Evolutionary conservation across 2,888 invertebrate species (phyloP).

Genomic region (Mesodorylaimus sp.): DNA sequence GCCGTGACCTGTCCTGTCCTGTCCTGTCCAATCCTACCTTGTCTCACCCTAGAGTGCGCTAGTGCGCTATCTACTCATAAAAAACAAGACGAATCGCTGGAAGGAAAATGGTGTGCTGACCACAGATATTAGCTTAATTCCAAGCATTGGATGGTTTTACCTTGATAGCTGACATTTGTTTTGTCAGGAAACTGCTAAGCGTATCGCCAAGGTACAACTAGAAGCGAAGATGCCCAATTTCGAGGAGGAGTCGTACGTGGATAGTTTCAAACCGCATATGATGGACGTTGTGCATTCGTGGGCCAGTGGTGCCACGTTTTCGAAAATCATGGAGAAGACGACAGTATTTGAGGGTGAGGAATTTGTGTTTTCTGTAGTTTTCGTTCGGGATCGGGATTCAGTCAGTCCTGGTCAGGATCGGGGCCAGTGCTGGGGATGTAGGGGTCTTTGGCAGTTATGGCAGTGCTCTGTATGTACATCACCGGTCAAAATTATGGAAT

Average conservation of each 20-base stretch:
- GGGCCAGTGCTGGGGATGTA: too few species aligned
- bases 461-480: too few species aligned
- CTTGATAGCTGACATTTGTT: constrained; percentile 5
- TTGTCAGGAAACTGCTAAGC: constrained; percentile 61
- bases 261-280: constrained; percentile 73
- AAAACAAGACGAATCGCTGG: background rate
- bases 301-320: constrained; percentile 78
- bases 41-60: background rate
- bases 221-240: constrained; percentile 41
- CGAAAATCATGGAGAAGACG: constrained; percentile 82
- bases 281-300: constrained; percentile 94
- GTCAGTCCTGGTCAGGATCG: too few species aligned
- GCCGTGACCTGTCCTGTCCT: too few species aligned
- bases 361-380: background rate
- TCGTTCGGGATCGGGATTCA: background rate
- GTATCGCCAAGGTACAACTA: constrained; percentile 65
- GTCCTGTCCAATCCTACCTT: too few species aligned
- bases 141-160: too few species aligned
- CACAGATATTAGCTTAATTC: too few species aligned
- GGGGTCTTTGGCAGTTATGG: too few species aligned
- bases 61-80: background rate
- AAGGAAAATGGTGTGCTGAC: background rate
- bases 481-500: too few species aligned
- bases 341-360: constrained; percentile 72
- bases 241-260: constrained; percentile 73